Evolutionary conservation across 2,888 invertebrate species (phyloP), one percentile per base, ranked within the genome.

Genomic region (Eupithecia inturbata): DNA sequence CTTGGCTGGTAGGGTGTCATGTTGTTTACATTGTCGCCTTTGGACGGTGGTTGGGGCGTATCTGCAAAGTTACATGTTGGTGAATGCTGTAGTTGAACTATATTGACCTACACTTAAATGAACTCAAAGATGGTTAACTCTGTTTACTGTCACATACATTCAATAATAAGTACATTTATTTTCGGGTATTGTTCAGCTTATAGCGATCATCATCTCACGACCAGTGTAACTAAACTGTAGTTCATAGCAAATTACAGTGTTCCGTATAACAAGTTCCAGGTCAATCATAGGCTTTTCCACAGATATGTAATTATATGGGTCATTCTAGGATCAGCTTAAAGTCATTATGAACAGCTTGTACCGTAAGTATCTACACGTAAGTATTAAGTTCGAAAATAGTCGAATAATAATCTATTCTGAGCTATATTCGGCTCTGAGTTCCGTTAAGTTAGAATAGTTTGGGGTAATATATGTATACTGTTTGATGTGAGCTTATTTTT

Each of bases 21-120:
- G 92, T 94, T 94, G 94, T 94, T 94, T 94, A 94, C 94, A 94
- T 94, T 94, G 94, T 94, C 94, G 91, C 94, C 92, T 86, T 91
- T 91, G 85, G 89, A 87, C 82, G 90, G 85, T 85, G 91, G 89
- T 82, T 90, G 92, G 82, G 93, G 92, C 77, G 92, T 83, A 93
- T 94, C 94, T 94, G 94, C 70, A 91, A 92, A 89, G 84, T 87
- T 84, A 88, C 81, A 85, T 81, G 82, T 78, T 71, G 80, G 75
- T 82, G 60, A 80, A 80, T 77, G 79, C 77, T 82, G 69, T 66
- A 76, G n/a, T 36, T 33, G 63, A 19, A 62, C 62, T 62, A 14
- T 10, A n/a, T 49, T 10, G n/a, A n/a, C 49, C 45, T 41, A 16
- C 41, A 16, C 16, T 41, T 14, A 19, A 16, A 19, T 45, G 5